Evolutionary conservation across 2,113 vertebrate genomes (phyloP), one percentile per base, ranked within the genome.

Genomic region (Solea solea): DNA sequence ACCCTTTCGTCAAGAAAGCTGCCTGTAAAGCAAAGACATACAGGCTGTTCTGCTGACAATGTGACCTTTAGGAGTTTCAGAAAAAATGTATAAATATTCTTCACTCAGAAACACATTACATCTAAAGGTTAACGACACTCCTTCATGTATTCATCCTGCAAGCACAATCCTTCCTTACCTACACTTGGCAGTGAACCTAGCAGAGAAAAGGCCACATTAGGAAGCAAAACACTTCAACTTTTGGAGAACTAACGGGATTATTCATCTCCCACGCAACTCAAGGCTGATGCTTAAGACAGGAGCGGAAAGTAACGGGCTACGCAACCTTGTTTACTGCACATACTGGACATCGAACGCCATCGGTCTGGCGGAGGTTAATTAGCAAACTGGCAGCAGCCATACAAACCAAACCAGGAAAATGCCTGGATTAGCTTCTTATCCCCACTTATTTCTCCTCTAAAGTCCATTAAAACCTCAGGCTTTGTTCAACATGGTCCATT

Each of bases 51-150:
- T 21, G 54, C 71, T 78, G 68, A 73, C 69, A 75, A 27, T 9
- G 69, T 85, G 80, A 85, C 80, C 86, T 87, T 86, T 82, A 9
- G 10, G 66, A 21, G 63, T 66, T 74, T 72, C 45, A 67, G 7
- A 62, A 61, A 72, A 69, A 78, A 4, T 41, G 45, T 12, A 3
- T 63, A 79, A 75, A 72, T 81, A 68, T 78, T 53, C 70, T 55
- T 71, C 65, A 69, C 55, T 55, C 60, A 34, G 71, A 28, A 63
- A 64, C 63, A 73, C 59, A 71, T 87, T 83, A 72, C 60, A 57
- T 44, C 45, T 71, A 88, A 90, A 92, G 81, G 86, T 89, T 86
- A 91, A 87, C 40, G 57, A 83, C 69, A 68, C 61, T 27, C 8
- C 46, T 72, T 63, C 70, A 40, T 80, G 62, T 74, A n/a, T 12